These are phyloP conservation scores for Galeopsomyia nigrocyanea DNA, from an alignment of 2,888 invertebrate species.

Conservation along the genomic window DNA sequence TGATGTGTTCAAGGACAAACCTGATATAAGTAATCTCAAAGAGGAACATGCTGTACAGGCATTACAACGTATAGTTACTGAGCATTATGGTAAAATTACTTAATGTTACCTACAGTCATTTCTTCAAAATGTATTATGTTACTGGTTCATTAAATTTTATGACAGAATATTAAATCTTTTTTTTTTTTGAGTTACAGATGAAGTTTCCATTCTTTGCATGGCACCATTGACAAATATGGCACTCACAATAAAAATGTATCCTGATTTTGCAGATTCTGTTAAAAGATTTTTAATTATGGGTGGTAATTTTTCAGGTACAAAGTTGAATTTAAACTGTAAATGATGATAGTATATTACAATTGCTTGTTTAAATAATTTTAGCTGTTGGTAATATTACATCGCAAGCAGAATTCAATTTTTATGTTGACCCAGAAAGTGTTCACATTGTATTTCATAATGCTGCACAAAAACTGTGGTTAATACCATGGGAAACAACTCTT, in stretches of 20 bases:
- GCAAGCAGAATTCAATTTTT: slow-evolving; percentile 84
- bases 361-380: slow-evolving; percentile 37
- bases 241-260: slow-evolving; percentile 78
- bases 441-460: slow-evolving; percentile 77
- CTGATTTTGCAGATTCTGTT: slow-evolving; percentile 75
- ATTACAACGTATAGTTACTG: slow-evolving; percentile 73
- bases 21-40: slow-evolving; percentile 69
- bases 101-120: neutral
- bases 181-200: slow-evolving; percentile 66
- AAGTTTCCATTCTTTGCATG: slow-evolving; percentile 76
- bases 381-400: slow-evolving; percentile 73
- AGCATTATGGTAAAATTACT: slow-evolving; percentile 69
- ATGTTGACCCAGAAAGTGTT: slow-evolving; percentile 83
- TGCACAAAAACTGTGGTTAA: slow-evolving; percentile 72
- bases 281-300: slow-evolving; percentile 84
- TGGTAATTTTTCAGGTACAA: slow-evolving; percentile 80
- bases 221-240: slow-evolving; percentile 88
- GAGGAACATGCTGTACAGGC: slow-evolving; percentile 74
- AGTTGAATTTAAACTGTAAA: slow-evolving; percentile 3
- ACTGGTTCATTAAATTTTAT: no score
- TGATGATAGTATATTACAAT: neutral
- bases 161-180: no score
- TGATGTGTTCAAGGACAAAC: slow-evolving; percentile 71
- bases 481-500: slow-evolving; percentile 80
- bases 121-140: no score